Conservation (phyloP, 1,140 invertebrate genomes). For the roundworm (Caenorhabditis elegans) region DNA sequence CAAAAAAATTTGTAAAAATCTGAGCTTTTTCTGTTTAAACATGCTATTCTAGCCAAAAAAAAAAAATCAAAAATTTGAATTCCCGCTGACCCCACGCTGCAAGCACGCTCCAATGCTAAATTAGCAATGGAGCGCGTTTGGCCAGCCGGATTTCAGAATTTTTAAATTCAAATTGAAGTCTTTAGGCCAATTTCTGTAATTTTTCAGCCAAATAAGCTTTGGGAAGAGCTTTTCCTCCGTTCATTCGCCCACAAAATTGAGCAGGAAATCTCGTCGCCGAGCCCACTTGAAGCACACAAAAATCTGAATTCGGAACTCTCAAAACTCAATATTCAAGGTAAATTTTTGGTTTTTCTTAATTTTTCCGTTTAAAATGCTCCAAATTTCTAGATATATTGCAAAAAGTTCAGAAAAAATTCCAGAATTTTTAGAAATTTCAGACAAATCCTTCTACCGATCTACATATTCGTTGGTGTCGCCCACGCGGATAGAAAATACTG, state of each 20-base stretch:
- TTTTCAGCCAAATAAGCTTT: slow-evolving; percentile 33
- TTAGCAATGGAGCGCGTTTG: too few species aligned
- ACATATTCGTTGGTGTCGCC: slow-evolving; percentile 37
- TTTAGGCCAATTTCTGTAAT: too few species aligned
- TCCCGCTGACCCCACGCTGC: too few species aligned
- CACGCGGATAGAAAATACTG: slow-evolving; percentile 19
- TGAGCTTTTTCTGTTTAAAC: too few species aligned
- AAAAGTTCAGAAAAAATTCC: too few species aligned
- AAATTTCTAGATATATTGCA: too few species aligned
- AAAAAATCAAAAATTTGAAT: too few species aligned
- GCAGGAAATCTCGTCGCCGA: slow-evolving; percentile 18
- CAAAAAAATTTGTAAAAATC: neutral
- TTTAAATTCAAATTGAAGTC: too few species aligned
- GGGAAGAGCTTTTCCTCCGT: slow-evolving; percentile 41
- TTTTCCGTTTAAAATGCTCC: neutral
- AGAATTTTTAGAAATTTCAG: slow-evolving; percentile 36
- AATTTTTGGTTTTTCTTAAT: neutral
- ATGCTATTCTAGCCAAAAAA: too few species aligned
- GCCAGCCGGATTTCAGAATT: too few species aligned
- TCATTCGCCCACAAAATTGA: slow-evolving; percentile 41
- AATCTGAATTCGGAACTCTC: slow-evolving; percentile 34
- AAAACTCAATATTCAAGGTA: slow-evolving; percentile 41
- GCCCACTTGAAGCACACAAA: slow-evolving; percentile 3
- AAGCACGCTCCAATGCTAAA: too few species aligned
- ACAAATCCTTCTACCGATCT: slow-evolving; percentile 43